Conservation (phyloP, 2,888 invertebrate genomes). For the Portevinia maculata region DNA sequence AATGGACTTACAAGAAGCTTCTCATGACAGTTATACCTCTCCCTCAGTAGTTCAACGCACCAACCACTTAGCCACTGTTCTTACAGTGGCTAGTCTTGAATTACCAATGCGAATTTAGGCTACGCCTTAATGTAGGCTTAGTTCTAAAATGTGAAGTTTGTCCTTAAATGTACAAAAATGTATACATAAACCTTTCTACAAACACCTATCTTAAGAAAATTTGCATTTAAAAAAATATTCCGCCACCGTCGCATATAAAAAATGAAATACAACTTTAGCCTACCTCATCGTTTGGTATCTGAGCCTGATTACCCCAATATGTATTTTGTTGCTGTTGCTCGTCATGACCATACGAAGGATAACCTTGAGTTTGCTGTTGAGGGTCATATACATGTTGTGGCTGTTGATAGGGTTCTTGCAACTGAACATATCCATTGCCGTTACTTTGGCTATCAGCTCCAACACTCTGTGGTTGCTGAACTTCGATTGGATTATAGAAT, state of each 20-base stretch:
- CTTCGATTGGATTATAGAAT: constrained; percentile 56
- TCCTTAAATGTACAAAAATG: constrained; percentile 22
- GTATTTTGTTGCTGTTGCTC: constrained; percentile 66
- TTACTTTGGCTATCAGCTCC: constrained; percentile 21
- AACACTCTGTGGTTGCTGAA: constrained; percentile 15
- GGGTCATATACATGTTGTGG: not conserved
- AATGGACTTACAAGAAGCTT: too few relatives aligned
- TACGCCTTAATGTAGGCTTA: too few relatives aligned
- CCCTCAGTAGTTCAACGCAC: too few relatives aligned
- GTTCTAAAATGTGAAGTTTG: not conserved
- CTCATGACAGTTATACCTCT: too few relatives aligned
- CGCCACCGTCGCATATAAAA: not conserved
- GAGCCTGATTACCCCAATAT: constrained; percentile 58
- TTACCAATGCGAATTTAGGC: too few relatives aligned
- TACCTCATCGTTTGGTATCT: constrained; percentile 64
- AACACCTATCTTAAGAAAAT: constrained; percentile 1
- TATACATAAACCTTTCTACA: not conserved
- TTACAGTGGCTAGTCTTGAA: too few relatives aligned
- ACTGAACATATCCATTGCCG: constrained; percentile 49
- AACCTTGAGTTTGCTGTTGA: constrained; percentile 60
- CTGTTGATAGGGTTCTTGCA: constrained; percentile 46
- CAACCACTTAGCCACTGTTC: too few relatives aligned
- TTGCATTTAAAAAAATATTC: constrained; percentile 15
- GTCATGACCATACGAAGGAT: constrained; percentile 49
- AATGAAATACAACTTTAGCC: constrained; percentile 23